phyloP scores from a whole-genome alignment of 2,797 vertebrate genomes.

The Luscinia luscinia region DNA sequence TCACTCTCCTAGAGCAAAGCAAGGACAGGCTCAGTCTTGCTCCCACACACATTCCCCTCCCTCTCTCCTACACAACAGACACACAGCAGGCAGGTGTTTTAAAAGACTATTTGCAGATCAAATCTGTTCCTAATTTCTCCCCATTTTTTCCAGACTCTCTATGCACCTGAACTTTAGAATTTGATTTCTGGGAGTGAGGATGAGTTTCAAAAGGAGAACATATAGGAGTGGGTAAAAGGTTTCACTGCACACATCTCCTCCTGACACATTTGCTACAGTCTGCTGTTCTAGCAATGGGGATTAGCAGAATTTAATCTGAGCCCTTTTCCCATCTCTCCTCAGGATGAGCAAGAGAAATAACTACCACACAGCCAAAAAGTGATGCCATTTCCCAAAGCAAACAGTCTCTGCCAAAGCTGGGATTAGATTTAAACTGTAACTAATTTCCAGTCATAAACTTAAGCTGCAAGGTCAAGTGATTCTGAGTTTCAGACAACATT shows the following conservation, averaged over 20 bases:
- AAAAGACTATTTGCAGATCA: neutral
- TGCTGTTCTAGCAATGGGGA: neutral
- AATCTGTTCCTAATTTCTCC: neutral
- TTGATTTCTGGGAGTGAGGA: neutral
- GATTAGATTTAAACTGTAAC: constrained; percentile 16
- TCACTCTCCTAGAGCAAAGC: constrained; percentile 88
- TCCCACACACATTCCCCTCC: neutral
- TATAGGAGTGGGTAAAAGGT: neutral
- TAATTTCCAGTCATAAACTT: constrained; percentile 20
- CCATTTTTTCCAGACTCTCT: neutral
- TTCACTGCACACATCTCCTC: neutral
- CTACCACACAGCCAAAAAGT: neutral
- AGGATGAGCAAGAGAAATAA: neutral
- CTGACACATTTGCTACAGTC: neutral
- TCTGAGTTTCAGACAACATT: neutral
- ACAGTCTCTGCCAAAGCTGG: neutral
- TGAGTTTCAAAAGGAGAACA: neutral
- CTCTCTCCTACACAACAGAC: neutral
- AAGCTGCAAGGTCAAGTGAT: neutral
- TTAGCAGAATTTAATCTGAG: constrained; percentile 1
- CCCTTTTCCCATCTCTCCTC: neutral
- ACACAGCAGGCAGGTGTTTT: neutral
- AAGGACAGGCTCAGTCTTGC: neutral
- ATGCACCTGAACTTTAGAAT: neutral
- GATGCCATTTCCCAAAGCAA: neutral